Conservation (phyloP, 2,888 invertebrate genomes). For the Brachyptera risi region DNA sequence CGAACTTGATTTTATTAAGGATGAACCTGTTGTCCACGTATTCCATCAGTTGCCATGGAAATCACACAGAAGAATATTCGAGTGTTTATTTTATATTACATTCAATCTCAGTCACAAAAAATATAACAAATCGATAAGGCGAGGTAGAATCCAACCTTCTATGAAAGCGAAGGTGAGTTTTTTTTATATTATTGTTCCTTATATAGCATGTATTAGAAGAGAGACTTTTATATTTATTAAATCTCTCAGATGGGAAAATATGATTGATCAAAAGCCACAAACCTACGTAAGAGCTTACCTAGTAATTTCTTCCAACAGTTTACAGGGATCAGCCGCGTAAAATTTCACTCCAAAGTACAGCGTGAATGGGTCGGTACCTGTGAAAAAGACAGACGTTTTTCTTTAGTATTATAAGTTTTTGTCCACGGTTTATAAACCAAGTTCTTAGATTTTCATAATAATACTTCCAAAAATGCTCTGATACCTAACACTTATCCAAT, state of each 20-base stretch:
- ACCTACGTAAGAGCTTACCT: conserved; percentile 54
- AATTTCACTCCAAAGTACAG: conserved; percentile 97
- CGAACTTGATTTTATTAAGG: too few species aligned
- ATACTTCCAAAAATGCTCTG: too few species aligned
- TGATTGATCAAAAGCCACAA: background rate
- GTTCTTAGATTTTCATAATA: background rate
- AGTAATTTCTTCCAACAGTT: conserved; percentile 92
- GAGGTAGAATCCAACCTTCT: too few species aligned
- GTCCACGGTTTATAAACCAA: background rate
- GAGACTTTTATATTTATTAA: too few species aligned
- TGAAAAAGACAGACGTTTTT: conserved; percentile 31
- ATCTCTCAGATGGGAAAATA: too few species aligned
- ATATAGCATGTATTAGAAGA: too few species aligned
- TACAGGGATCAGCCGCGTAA: conserved; percentile 95
- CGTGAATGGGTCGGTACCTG: conserved; percentile 63
- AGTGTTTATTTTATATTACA: conserved; percentile 1
- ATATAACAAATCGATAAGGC: background rate
- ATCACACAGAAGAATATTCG: background rate
- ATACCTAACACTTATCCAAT: too few species aligned
- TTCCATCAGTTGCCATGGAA: conserved; percentile 1
- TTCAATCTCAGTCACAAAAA: background rate
- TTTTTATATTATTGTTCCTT: too few species aligned
- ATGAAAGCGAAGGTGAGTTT: background rate
- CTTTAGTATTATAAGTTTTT: background rate
- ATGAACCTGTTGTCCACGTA: too few species aligned